phyloP scores from a whole-genome alignment of 2,888 invertebrate genomes.

The Girardia tigrina region DNA sequence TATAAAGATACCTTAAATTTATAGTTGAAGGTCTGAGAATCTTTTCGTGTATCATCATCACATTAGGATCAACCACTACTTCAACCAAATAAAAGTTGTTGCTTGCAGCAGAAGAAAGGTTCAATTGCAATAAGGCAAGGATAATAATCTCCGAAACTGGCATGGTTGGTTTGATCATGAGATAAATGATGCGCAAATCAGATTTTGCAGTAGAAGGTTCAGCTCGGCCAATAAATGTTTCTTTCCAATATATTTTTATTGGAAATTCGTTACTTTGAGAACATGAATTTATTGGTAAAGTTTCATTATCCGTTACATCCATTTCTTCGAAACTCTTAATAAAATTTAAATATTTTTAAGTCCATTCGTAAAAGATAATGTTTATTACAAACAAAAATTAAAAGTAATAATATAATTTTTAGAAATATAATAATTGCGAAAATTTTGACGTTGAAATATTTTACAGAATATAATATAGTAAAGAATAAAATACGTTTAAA shows the following conservation, averaged over 20 bases:
- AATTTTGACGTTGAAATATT: too few relatives aligned
- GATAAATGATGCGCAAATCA: neutral
- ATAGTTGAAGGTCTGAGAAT: neutral
- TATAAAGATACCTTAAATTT: conserved; percentile 6
- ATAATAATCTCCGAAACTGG: neutral
- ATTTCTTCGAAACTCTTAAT: neutral
- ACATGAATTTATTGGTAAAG: neutral
- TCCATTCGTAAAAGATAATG: too few relatives aligned
- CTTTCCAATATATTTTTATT: neutral
- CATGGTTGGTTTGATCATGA: neutral
- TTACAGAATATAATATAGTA: too few relatives aligned
- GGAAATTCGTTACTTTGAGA: neutral
- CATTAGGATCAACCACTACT: neutral
- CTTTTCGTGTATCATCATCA: neutral
- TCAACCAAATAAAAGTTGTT: neutral
- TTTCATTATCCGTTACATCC: neutral
- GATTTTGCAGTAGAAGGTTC: neutral
- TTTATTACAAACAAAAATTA: neutral
- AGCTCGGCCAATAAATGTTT: neutral
- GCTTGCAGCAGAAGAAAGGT: neutral
- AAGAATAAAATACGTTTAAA: too few relatives aligned
- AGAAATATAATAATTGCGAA: neutral
- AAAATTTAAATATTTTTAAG: neutral
- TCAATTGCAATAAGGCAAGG: neutral
- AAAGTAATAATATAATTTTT: neutral